These are phyloP conservation scores for Lathronympha strigana DNA, from an alignment of 2,888 invertebrate genomes.

Conservation along the genomic window DNA sequence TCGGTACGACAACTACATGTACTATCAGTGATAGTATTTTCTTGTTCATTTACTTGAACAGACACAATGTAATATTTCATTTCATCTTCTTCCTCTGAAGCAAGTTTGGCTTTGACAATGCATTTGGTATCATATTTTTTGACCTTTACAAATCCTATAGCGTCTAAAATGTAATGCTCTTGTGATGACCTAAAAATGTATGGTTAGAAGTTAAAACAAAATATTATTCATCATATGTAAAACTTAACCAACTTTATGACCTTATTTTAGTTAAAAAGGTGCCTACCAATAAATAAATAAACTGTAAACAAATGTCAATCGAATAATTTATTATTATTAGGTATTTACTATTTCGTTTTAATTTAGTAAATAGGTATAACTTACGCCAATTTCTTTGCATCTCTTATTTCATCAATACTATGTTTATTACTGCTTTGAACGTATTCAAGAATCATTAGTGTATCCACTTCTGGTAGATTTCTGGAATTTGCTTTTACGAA, in stretches of 20 bases:
- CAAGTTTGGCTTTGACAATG: slow-evolving; percentile 10
- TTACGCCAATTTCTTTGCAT: slow-evolving; percentile 11
- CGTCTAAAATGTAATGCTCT: slow-evolving; percentile 13
- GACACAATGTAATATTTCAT: not conserved
- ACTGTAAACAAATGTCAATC: no score
- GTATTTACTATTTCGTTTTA: no score
- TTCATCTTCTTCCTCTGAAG: not conserved
- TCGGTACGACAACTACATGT: slow-evolving; percentile 3
- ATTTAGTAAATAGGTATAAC: no score
- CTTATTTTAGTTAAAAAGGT: no score
- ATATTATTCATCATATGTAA: not conserved
- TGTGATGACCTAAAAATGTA: slow-evolving; percentile 16
- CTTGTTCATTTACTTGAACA: slow-evolving; percentile 6
- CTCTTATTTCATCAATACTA: slow-evolving; percentile 11
- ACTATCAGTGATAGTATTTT: not conserved
- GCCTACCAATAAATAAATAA: no score
- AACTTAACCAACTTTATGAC: no score
- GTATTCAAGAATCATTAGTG: slow-evolving; percentile 13
- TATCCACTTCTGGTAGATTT: slow-evolving; percentile 14
- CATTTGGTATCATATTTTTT: not conserved
- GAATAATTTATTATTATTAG: no score
- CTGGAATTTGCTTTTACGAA: slow-evolving; percentile 4
- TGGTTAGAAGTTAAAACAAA: not conserved
- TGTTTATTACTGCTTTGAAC: slow-evolving; percentile 8
- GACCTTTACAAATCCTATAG: not conserved